Evolutionary conservation across 2,113 vertebrate genomes (phyloP).

Genomic region (Haplochromis vanheusdeni): DNA sequence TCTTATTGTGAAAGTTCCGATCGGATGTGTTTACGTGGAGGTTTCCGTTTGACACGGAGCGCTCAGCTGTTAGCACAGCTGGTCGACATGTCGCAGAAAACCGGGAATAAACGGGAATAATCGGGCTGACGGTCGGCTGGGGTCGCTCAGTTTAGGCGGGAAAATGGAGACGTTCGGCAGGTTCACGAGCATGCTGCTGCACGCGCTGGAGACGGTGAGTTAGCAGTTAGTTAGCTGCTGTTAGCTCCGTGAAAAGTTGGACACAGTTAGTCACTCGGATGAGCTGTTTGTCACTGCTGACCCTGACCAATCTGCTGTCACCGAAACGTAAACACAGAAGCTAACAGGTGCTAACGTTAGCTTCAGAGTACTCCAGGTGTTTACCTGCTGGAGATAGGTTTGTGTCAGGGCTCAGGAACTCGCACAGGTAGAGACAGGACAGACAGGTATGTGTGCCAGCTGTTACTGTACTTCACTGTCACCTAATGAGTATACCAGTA

Average conservation of each 20-base stretch:
- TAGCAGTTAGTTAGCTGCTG: background rate
- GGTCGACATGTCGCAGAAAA: background rate
- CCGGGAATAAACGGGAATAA: background rate
- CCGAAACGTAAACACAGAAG: background rate
- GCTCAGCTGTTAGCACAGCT: background rate
- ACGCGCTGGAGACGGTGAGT: conserved; percentile 69
- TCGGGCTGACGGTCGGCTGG: background rate
- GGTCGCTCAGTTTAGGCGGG: background rate
- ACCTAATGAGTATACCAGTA: background rate
- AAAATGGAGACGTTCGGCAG: conserved; percentile 62
- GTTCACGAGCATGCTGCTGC: conserved; percentile 53
- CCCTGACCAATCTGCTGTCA: background rate
- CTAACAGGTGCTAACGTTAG: background rate
- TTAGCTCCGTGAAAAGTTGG: background rate
- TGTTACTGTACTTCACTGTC: background rate
- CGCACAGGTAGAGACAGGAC: background rate
- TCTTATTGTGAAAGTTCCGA: background rate
- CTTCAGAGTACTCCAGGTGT: background rate
- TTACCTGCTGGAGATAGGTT: background rate
- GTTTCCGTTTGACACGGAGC: background rate
- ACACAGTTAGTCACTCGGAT: background rate
- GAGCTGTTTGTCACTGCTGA: background rate
- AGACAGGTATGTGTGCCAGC: background rate
- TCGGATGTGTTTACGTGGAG: background rate
- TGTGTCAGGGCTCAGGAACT: background rate